Base-by-base conservation (phyloP, 1,140 invertebrate genomes). In the Stegodyphus mimosarum region DNA sequence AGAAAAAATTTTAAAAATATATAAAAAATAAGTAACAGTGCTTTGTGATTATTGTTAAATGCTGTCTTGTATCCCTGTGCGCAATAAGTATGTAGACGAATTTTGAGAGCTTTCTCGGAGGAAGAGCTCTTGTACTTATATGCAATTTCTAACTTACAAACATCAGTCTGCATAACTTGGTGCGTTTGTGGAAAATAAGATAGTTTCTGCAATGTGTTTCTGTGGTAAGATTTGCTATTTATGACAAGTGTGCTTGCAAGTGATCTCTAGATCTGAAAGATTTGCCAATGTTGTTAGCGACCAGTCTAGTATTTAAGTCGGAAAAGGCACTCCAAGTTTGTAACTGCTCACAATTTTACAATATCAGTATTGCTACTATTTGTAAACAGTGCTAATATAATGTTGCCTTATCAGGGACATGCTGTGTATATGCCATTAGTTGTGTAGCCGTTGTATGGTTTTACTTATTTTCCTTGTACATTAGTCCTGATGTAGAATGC, bases 341-440 rank as follows among this genome's bases (percentile, higher is more conserved):
- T 78, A 79, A 86, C 52, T 86, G 83, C 83, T 86, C 83, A 86
- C 83, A 79, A 72, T 86, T 86, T 86, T 86, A 86, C 75, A 86
- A 86, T 78, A 79, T 86, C 75, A 78, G 75, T 86, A 86, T 86
- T 86, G 83, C 83, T 86, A 85, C 83, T 85, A 77, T 86, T 86
- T 86, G 76, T 86, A 86, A 86, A 86, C 67, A 73, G 76, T 86
- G 83, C 83, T 86, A 86, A 63, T 77, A 78, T 79, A 78, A 86
- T 86, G 83, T 86, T 86, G 83, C 83, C 83, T 86, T 86, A 78
- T 79, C 67, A 71, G 76, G 76, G 70, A 86, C 73, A 86, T 86
- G 75, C 75, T 86, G 64, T 83, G 50, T 72, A 75, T 75, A 84
- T 60, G 81, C 81, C 73, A 84, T 84, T 84, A 84, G 81, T 84